Evolutionary conservation across 2,888 invertebrate species (phyloP), one percentile per base, ranked within the genome.

Genomic region (Drosophila setosimentum): DNA sequence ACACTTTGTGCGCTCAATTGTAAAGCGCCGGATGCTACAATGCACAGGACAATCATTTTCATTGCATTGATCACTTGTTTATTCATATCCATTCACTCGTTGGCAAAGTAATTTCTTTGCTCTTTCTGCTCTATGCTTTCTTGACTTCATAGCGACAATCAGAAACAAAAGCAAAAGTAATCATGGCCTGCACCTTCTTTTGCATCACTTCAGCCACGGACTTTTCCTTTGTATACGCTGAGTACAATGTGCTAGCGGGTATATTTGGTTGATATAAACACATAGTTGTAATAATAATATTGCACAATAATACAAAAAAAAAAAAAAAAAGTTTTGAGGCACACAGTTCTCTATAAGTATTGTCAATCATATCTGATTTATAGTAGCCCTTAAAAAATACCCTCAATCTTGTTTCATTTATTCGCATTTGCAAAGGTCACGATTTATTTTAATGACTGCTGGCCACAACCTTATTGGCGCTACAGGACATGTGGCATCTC

Each of bases 31-130:
- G 63, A 83, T 72, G 87, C 73, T 78, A 73, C 76, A 82, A 76
- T 74, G 84, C 75, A 80, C 82, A 71, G 80, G 80, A 78, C 73
- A 85, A 89, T 84, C 87, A 87, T 87, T 87, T 85, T 87, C 86
- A 84, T 79, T 80, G 87, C 90, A 90, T 91, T 91, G 91, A 91
- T 91, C 91, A 91, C 87, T 90, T 91, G 91, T 91, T 91, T 91
- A 91, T 91, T 87, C 90, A 77, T 79, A 89, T 83, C 78, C 88
- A 85, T 87, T 91, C 92, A 91, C 84, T 91, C 91, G 92, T 91
- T 91, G 85, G 90, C 87, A 91, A 91, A 91, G 89, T 91, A 91
- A 91, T 92, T 89, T 87, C 91, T 91, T 85, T 85, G 80, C 78
- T 83, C 83, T 80, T 82, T 85, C 53, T 69, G 73, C 63, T 74